These are phyloP conservation scores for Nemapogon koenigi DNA, from an alignment of 2,888 invertebrate genomes.

Conservation along the genomic window DNA sequence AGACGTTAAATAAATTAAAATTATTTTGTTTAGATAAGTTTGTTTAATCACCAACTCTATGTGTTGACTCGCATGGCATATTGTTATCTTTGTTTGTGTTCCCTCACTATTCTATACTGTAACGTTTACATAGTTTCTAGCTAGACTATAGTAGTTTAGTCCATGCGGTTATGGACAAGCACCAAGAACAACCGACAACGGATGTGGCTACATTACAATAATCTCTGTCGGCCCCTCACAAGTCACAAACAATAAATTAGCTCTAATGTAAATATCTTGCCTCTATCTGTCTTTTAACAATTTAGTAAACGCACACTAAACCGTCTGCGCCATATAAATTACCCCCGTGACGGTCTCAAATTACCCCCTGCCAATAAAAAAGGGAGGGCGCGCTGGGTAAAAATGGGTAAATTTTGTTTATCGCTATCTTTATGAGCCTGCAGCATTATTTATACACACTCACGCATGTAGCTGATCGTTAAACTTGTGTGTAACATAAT, in stretches of 20 bases:
- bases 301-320: conserved; percentile 60
- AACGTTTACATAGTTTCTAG: no score
- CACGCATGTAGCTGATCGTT: conserved; percentile 40
- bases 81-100: no score
- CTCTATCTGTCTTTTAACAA: conserved; percentile 62
- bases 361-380: conserved; percentile 62
- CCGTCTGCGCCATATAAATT: conserved; percentile 59
- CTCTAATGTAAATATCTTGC: conserved; percentile 51
- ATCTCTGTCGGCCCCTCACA: neutral
- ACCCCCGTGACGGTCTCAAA: conserved; percentile 52
- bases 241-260: conserved; percentile 32
- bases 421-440: conserved; percentile 59
- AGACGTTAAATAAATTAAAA: conserved; percentile 46
- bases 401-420: conserved; percentile 59
- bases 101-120: no score
- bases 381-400: conserved; percentile 26
- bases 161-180: neutral
- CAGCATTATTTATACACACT: conserved; percentile 54
- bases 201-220: neutral
- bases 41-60: conserved; percentile 42
- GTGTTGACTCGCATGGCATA: neutral
- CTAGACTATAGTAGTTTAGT: neutral
- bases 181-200: neutral
- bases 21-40: conserved; percentile 44
- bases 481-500: conserved; percentile 39